Evolutionary conservation across 2,888 invertebrate species (phyloP).

Genomic region (Steinernema scapterisci): DNA sequence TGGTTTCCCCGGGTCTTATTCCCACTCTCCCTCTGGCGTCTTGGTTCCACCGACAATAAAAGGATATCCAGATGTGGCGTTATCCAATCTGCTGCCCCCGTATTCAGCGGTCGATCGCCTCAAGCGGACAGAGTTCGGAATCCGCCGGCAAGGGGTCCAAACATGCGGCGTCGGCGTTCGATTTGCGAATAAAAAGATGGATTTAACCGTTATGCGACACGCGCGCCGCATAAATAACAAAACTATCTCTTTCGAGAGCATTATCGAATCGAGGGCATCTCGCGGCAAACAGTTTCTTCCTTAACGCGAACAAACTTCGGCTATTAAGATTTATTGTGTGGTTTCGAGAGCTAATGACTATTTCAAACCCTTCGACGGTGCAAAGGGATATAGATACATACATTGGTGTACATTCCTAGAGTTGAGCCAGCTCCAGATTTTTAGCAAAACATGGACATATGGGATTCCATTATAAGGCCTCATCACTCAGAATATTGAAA

Average conservation of each 20-base stretch:
- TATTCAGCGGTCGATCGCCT: conserved; percentile 16
- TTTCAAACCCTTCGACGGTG: too few relatives aligned
- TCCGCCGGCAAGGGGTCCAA: conserved; percentile 15
- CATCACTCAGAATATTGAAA: too few relatives aligned
- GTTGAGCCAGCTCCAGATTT: too few relatives aligned
- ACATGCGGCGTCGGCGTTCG: neutral
- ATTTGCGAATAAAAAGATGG: conserved; percentile 29
- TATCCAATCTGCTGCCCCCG: conserved; percentile 14
- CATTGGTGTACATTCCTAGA: too few relatives aligned
- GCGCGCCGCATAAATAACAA: conserved; percentile 18
- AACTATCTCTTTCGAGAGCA: conserved; percentile 16
- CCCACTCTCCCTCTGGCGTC: neutral
- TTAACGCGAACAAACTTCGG: too few relatives aligned
- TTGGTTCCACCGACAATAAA: conserved; percentile 27
- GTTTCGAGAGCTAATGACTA: too few relatives aligned
- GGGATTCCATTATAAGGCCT: too few relatives aligned
- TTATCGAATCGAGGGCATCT: conserved; percentile 17
- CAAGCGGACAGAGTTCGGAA: neutral
- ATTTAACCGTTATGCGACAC: conserved; percentile 31
- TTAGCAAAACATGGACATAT: too few relatives aligned
- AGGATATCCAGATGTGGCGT: neutral
- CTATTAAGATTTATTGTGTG: too few relatives aligned
- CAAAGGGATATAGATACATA: too few relatives aligned
- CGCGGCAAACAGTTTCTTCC: neutral
- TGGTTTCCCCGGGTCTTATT: conserved; percentile 5